Base-by-base conservation (phyloP, 92 coral and sea anemone genomes). In the Phenganax stokvisi region DNA sequence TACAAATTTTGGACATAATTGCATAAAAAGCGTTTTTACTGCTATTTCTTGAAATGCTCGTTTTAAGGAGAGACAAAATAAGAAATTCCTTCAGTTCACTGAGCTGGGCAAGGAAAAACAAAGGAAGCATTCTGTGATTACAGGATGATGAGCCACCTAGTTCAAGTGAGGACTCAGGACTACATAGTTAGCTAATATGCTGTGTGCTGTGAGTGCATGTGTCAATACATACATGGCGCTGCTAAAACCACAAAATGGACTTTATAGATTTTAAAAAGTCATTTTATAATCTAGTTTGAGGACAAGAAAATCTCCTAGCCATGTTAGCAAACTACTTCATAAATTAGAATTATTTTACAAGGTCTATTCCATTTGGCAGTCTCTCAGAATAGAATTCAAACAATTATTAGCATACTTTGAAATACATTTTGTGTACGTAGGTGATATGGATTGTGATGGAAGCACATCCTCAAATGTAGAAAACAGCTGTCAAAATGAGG, bases 1-100 rank as follows among this genome's bases (percentile, higher is more conserved):
- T 55, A 54, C 47, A 75, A 62, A 75, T 75, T 30, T 75, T 57
- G 80, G 80, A 55, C 80, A 75, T 54, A 44, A 75, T 75, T 52
- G 55, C 62, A 55, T 75, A 52, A 75, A 75, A 62, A 55, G 62
- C 3, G 47, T 37, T 75, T 58, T 64, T 44, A 55, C 47, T 6
- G 80, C 80, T 63, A 75, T 75, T 75, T 57, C 80, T 75, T 63
- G 80, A 2, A 75, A 55, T 55, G 80, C 51, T 75, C 66, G 80
- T 62, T 30, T 51, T 51, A 75, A 57, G 15, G 65, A 62, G 17
- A 75, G 80, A 47, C 58, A 62, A 47, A 53, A 44, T 3, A 75
- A 75, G 80, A 60, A 60, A 60, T 60, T 60, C 9, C 7, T 60
- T 5, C 9, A 60, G 66, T 60, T 27, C 6, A 60, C 66, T 5